A percentile compares a stretch with the other conserved stretches of the same genome.
phyloP scores from a whole-genome alignment of 2,888 invertebrate genomes.

The Ormyrus nitidulus region DNA sequence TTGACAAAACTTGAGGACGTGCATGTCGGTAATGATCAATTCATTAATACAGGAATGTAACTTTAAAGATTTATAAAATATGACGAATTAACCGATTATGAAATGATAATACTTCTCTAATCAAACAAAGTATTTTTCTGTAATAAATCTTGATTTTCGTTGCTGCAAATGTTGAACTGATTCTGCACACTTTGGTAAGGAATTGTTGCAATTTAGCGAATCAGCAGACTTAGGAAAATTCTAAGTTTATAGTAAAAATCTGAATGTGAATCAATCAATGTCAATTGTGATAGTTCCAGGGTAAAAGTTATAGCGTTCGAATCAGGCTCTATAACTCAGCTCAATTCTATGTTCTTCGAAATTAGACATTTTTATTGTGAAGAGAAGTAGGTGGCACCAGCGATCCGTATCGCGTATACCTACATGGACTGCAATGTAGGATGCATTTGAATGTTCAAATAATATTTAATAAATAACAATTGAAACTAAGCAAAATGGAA shows the following conservation, averaged over 20 bases:
- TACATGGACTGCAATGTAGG: slow-evolving; percentile 57
- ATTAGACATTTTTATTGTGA: slow-evolving; percentile 24
- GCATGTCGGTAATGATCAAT: slow-evolving; percentile 31
- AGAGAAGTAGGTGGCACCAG: slow-evolving; percentile 58
- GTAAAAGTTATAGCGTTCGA: slow-evolving; percentile 24
- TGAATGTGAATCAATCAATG: slow-evolving; percentile 39
- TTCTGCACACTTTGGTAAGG: slow-evolving; percentile 37
- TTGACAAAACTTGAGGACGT: slow-evolving; percentile 7
- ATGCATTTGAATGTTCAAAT: slow-evolving; percentile 63
- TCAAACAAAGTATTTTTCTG: slow-evolving; percentile 10
- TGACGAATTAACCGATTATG: slow-evolving; percentile 27
- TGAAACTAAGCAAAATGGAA: slow-evolving; percentile 55
- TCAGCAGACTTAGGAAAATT: slow-evolving; percentile 32
- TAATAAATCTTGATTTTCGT: slow-evolving; percentile 16
- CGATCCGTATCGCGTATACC: slow-evolving; percentile 28
- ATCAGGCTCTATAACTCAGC: slow-evolving; percentile 18
- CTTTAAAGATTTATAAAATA: slow-evolving; percentile 41
- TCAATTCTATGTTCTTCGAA: slow-evolving; percentile 30
- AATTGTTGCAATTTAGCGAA: slow-evolving; percentile 31
- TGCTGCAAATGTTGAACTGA: slow-evolving; percentile 15
- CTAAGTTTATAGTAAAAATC: background rate
- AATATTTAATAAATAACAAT: slow-evolving; percentile 62
- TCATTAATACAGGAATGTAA: slow-evolving; percentile 20
- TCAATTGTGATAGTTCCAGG: slow-evolving; percentile 46
- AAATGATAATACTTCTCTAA: slow-evolving; percentile 22